Base-by-base conservation (phyloP, 2,113 vertebrate species). In the Dipodomys spectabilis region DNA sequence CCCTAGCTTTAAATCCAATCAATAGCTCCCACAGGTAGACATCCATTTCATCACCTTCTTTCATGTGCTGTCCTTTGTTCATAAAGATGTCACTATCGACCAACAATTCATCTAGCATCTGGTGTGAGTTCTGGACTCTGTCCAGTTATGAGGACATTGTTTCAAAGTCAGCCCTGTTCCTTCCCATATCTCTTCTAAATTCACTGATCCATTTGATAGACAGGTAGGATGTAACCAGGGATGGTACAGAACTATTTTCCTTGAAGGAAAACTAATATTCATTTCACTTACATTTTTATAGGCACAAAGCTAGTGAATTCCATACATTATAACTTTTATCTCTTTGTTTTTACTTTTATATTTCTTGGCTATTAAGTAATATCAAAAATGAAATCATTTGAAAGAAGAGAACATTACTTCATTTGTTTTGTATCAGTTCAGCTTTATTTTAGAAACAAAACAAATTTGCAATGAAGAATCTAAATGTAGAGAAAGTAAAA, bases 391-490 rank as follows among this genome's bases (percentile, higher is more conserved):
- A 90, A 82, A 90, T 10, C 7, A 77, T 68, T 86, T 94, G 53
- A 57, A 57, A 57, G 53, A 94, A 67, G 53, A 91, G n/a, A 72
- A 62, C 62, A 19, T 19, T 82, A 39, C 39, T 83, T 92, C 27
- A 82, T 93, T 90, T 86, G 79, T 88, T 93, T 95, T 96, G 88
- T 13, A 80, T 88, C 86, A 88, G 74, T 82, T 95, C 15, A 91
- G 23, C 53, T 28, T 64, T 82, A 45, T 86, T 80, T 20, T 35
- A 75, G 62, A 90, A 86, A 93, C 78, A 94, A 93, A 68, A 71
- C 25, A 45, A 73, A 8, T 68, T 35, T 93, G 1, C 65, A 85
- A 78, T 93, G 62, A 15, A 93, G 84, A 68, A 60, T 64, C 13
- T 11, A 81, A 69, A 80, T 49, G 45, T 45, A 75, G 11, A 88